Base-by-base conservation (phyloP, 2,888 invertebrate genomes). In the Campoplex nolae region DNA sequence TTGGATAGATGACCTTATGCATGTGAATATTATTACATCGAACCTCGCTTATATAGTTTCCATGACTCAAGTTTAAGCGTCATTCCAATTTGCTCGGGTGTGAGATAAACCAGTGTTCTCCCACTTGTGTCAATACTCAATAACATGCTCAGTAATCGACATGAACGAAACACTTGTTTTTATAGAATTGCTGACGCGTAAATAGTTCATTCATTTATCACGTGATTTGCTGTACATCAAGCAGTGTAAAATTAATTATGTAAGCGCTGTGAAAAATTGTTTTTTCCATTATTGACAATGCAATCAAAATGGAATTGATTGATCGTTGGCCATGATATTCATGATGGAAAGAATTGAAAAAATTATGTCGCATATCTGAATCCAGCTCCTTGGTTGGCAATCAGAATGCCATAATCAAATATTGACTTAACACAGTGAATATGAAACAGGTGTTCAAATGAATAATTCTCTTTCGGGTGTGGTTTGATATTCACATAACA, bases 121-220 rank as follows among this genome's bases (percentile, higher is more conserved):
- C 83, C 90, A 91, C 83, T 89, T 91, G 90, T 88, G 89, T 89
- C 88, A 90, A 90, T 3, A 67, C 38, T 18, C 38, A n/a, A 38
- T 67, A 67, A 67, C n/a, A 38, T n/a, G 8, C 9, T 38, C 13
- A 4, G 2, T 67, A 42, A 38, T 38, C 8, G 38, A 38, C 38
- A n/a, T 9, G 38, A 6, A 8, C 16, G 67, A 67, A 38, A 38
- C 4, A 38, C 35, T 67, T n/a, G 35, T n/a, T 67, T 42, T 67
- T 35, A 16, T 18, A 9, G 35, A 56, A 35, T 23, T 6, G 2
- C 4, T 13, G 38, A 18, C 54, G 16, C 54, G 18, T 56, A 35
- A 9, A 54, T 32, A 71, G 16, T n/a, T 38, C n/a, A 18, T 38
- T 38, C n/a, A 18, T 67, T 35, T 38, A 38, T 35, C 38, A 67